A percentile compares a stretch with the other conserved stretches of the same genome.
Evolutionary conservation across 2,888 invertebrate genomes (phyloP).

Genomic region (Drosophila limbata): DNA sequence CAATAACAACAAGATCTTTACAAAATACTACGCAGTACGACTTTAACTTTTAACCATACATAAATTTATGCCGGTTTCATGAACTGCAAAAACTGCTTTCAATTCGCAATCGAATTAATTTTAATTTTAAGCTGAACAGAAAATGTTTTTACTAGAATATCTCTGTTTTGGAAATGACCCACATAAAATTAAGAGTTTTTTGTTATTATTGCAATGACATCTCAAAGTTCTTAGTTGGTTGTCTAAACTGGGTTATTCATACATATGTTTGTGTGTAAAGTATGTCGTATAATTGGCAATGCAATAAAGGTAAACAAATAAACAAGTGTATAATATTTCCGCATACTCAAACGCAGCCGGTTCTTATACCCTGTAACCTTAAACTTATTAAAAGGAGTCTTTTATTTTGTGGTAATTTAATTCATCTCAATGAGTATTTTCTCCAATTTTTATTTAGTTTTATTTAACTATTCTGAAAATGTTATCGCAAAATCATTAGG

Average conservation of each 20-base stretch:
- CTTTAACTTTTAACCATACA: not conserved
- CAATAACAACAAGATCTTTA: conserved; percentile 16
- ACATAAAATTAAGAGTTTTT: not conserved
- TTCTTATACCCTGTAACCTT: conserved; percentile 28
- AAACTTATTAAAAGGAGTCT: not conserved
- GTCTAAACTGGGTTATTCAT: conserved; percentile 32
- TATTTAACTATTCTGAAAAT: too few species aligned
- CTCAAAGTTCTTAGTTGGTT: conserved; percentile 2
- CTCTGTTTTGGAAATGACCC: not conserved
- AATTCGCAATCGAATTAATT: not conserved
- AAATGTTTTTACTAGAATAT: not conserved
- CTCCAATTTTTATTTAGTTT: not conserved
- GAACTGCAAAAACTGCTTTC: not conserved
- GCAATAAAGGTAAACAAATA: conserved; percentile 38
- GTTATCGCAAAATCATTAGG: not conserved
- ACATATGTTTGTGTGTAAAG: not conserved
- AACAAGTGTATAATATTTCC: conserved; percentile 45
- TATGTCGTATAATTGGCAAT: conserved; percentile 19
- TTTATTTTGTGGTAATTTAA: not conserved
- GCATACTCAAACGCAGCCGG: conserved; percentile 51
- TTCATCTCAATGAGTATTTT: not conserved
- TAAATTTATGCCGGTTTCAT: not conserved
- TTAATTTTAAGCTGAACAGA: not conserved
- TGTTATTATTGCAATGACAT: not conserved
- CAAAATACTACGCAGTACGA: conserved; percentile 43